Conservation (phyloP, 2,797 vertebrate genomes). For the Enteromius paludinosus region DNA sequence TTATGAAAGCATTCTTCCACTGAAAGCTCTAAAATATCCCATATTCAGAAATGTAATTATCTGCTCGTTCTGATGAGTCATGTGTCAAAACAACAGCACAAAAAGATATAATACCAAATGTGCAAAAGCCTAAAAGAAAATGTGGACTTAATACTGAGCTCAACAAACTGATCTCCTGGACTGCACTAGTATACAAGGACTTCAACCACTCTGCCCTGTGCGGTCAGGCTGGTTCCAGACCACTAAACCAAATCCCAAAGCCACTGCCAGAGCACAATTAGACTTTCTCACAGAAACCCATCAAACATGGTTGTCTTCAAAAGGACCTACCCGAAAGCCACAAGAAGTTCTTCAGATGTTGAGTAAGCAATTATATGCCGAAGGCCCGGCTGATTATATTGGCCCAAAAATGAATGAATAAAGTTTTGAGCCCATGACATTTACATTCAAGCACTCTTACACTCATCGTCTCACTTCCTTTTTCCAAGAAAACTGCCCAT, state of each 20-base stretch:
- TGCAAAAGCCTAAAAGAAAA: background rate
- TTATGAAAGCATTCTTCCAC: background rate
- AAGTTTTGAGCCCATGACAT: background rate
- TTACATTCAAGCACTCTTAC: constrained; percentile 3
- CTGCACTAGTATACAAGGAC: background rate
- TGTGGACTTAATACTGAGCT: constrained; percentile 20
- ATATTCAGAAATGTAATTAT: constrained; percentile 15
- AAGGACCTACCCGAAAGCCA: constrained; percentile 6
- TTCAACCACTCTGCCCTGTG: constrained; percentile 34
- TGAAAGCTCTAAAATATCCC: constrained; percentile 8
- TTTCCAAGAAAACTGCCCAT: background rate
- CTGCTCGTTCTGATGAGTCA: constrained; percentile 10
- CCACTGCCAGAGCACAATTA: constrained; percentile 43
- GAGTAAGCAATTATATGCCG: constrained; percentile 8
- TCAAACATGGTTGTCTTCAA: constrained; percentile 14
- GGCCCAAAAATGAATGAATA: constrained; percentile 18
- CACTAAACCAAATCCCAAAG: constrained; percentile 29
- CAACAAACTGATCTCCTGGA: constrained; percentile 3
- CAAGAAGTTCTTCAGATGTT: background rate
- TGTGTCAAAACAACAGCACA: constrained; percentile 3
- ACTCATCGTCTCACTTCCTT: constrained; percentile 1
- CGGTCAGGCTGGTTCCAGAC: constrained; percentile 43
- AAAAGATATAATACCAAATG: background rate
- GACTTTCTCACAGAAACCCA: constrained; percentile 42
- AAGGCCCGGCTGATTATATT: background rate